Evolutionary conservation across 1,140 invertebrate genomes (phyloP).

Genomic region (Eupeodes corollae): DNA sequence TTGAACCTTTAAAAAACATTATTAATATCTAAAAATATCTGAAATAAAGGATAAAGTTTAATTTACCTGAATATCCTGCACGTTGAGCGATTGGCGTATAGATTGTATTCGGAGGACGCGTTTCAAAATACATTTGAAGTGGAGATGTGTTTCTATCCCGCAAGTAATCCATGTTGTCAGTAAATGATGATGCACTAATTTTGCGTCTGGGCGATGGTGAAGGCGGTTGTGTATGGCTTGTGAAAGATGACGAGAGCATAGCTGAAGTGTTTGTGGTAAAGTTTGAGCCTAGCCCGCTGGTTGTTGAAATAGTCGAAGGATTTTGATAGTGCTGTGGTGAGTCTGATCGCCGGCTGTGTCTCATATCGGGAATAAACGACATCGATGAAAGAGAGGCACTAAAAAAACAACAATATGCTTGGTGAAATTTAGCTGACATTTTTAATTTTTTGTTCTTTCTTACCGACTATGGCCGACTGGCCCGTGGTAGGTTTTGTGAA

Average conservation of each 20-base stretch:
- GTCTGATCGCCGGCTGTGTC: slow-evolving; percentile 16
- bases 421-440: not conserved
- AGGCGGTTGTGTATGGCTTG: slow-evolving; percentile 40
- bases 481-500: slow-evolving; percentile 85
- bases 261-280: slow-evolving; percentile 35
- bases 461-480: slow-evolving; percentile 51
- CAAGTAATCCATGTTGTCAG: slow-evolving; percentile 12
- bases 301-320: slow-evolving; percentile 32
- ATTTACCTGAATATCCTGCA: no score
- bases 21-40: slow-evolving; percentile 45
- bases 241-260: slow-evolving; percentile 21
- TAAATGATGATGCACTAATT: slow-evolving; percentile 45
- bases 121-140: slow-evolving; percentile 21
- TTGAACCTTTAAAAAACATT: slow-evolving; percentile 20
- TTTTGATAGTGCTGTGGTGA: slow-evolving; percentile 8
- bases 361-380: not conserved
- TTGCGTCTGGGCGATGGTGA: slow-evolving; percentile 59
- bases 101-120: slow-evolving; percentile 17
- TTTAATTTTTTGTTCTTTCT: not conserved
- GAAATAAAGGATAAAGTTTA: not conserved
- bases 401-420: not conserved
- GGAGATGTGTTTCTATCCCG: slow-evolving; percentile 2
- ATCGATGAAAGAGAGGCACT: not conserved
- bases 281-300: slow-evolving; percentile 38
- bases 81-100: slow-evolving; percentile 3